Conservation (phyloP, 2,888 invertebrate genomes). For the Tridacna gigas region DNA sequence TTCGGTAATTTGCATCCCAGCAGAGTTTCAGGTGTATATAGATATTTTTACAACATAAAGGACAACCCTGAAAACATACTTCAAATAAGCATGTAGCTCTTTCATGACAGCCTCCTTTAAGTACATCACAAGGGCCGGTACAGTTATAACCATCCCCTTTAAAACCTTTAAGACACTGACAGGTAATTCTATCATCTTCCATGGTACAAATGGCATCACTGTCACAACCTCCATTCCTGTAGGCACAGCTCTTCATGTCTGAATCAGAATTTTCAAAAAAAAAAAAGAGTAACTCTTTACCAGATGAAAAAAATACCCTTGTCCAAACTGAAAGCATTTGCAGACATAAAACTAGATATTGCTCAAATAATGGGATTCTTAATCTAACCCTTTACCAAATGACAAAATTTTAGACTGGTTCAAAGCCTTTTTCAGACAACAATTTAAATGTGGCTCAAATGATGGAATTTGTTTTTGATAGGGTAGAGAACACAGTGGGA, state of each 20-base stretch:
- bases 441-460: no score
- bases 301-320: neutral
- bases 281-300: neutral
- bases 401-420: no score
- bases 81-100: conserved; percentile 70
- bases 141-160: conserved; percentile 74
- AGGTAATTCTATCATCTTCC: conserved; percentile 56
- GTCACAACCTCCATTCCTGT: conserved; percentile 77
- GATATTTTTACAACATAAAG: no score
- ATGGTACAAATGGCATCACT: conserved; percentile 66
- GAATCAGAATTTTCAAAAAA: conserved; percentile 13
- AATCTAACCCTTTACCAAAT: no score
- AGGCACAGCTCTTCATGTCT: conserved; percentile 71
- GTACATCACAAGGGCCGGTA: conserved; percentile 68
- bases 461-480: no score
- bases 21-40: no score
- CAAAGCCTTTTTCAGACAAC: no score
- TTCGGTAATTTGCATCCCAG: no score
- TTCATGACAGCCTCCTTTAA: conserved; percentile 75
- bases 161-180: conserved; percentile 70
- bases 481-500: no score
- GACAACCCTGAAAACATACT: no score
- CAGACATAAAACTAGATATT: no score
- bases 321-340: neutral
- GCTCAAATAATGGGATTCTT: no score